Percentiles rank a stretch among this genome's conserved stretches.
These are phyloP conservation scores for Tetrapedia diversipes DNA, from an alignment of 2,888 invertebrate genomes.

Conservation along the genomic window DNA sequence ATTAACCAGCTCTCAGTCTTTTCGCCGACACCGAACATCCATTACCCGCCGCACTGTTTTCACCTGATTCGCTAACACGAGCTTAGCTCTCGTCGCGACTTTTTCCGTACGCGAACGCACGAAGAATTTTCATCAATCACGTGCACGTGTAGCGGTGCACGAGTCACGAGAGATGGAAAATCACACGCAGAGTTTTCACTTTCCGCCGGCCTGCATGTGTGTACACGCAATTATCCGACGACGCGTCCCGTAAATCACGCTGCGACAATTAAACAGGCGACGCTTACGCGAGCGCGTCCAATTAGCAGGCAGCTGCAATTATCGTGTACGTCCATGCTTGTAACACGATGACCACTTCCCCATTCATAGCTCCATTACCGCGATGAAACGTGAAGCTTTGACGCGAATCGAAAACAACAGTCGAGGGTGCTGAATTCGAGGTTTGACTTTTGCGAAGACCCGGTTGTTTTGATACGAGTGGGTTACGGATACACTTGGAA, in stretches of 20 bases:
- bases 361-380: slow-evolving; percentile 40
- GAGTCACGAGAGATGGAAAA: slow-evolving; percentile 1
- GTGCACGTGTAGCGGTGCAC: not conserved
- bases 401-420: not conserved
- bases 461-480: no score
- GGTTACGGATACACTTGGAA: no score
- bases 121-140: not conserved
- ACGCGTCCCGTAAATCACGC: slow-evolving; percentile 36
- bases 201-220: not conserved
- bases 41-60: not conserved
- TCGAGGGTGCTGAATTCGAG: no score
- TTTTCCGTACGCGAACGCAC: not conserved
- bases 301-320: slow-evolving; percentile 40
- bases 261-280: slow-evolving; percentile 41
- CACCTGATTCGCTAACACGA: not conserved
- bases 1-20: slow-evolving; percentile 1
- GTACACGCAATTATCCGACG: not conserved
- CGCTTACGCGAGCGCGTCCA: slow-evolving; percentile 35
- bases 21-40: not conserved
- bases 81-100: not conserved
- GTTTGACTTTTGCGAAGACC: no score
- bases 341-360: slow-evolving; percentile 9
- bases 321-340: slow-evolving; percentile 3
- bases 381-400: slow-evolving; percentile 11
- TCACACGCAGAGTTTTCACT: slow-evolving; percentile 29